Base-by-base conservation (phyloP, 1,140 invertebrate species). In the Rhopalosiphum padi region DNA sequence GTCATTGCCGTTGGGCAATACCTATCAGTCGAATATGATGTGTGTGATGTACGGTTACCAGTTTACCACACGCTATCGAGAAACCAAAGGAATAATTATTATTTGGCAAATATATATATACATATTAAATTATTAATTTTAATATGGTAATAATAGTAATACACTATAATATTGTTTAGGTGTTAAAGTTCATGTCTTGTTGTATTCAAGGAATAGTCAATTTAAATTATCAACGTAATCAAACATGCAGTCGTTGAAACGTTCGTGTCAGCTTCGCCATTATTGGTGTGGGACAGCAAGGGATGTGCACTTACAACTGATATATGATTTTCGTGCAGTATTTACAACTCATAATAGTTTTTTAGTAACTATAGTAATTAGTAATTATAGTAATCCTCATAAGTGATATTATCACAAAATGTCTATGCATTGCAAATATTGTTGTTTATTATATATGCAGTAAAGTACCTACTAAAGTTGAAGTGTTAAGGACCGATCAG, bases 1-100 rank as follows among this genome's bases (percentile, higher is more conserved):
- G 91, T 93, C 91, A 93, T 93, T 93, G 91, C 91, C 91, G 91
- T 51, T 60, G 53, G 89, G 53, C 77, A 93, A 85, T 83, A 93
- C 77, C n/a, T 90, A 85, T 83, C 21, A 18, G 89, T 30, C 22
- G 46, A 60, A 92, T 37, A 37, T 85, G 91, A 93, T 23, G 77
- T 30, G 55, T 48, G 55, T 30, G 43, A 53, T 53, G 25, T 85
- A 37, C 82, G 37, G 2, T 22, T 90, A 25, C 22, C 41, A 41
- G 37, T 0, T 22, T 90, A 25, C 22, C 41, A 41, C 22, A 60
- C 15, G 37, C 41, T 15, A 4, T 1, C 48, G 48, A 11, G 41
- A 90, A 91, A 51, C n/a, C 21, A 46, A 30, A 85, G 18, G 18
- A 68, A 48, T 5, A 35, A 91, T 68, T 60, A 30, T 68, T n/a